phyloP scores from a whole-genome alignment of 2,113 vertebrate genomes.

The Podarcis muralis region DNA sequence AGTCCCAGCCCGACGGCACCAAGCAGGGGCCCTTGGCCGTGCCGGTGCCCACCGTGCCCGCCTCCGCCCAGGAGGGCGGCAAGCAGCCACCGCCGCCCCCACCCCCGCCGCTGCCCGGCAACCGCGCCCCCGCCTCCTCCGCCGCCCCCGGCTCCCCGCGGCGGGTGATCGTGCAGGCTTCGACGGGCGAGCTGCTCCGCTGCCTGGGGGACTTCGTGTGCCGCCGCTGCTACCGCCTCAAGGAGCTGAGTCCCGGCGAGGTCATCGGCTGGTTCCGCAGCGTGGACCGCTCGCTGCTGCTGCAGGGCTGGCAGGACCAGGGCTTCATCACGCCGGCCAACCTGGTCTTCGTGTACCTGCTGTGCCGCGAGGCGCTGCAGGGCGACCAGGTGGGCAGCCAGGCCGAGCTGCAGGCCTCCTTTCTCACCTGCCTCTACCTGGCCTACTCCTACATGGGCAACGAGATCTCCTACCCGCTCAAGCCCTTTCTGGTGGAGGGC shows the following conservation, averaged over 20 bases:
- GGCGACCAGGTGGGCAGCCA: conserved; percentile 83
- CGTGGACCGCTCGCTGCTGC: conserved; percentile 92
- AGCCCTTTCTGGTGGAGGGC: conserved; percentile 92
- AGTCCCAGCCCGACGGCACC: conserved; percentile 61
- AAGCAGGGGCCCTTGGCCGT: conserved; percentile 65
- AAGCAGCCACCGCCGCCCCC: conserved; percentile 72
- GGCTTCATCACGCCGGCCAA: conserved; percentile 96
- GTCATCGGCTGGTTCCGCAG: conserved; percentile 96
- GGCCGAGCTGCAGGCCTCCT: conserved; percentile 89
- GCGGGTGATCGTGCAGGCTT: conserved; percentile 92
- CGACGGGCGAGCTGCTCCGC: conserved; percentile 93
- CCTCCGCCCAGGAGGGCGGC: conserved; percentile 76
- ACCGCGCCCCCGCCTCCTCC: conserved; percentile 61
- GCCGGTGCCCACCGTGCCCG: conserved; percentile 74
- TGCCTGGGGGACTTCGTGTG: conserved; percentile 95
- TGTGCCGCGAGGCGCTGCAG: conserved; percentile 88
- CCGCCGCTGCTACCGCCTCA: conserved; percentile 91
- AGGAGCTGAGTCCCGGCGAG: conserved; percentile 88
- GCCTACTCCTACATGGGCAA: conserved; percentile 98
- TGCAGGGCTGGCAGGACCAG: conserved; percentile 98
- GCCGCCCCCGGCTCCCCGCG: conserved; percentile 79
- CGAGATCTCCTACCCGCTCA: conserved; percentile 98
- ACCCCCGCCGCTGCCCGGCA: conserved; percentile 73
- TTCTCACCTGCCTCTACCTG: conserved; percentile 97
- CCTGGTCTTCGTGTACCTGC: conserved; percentile 96